Evolutionary conservation across 2,888 invertebrate genomes (phyloP).

Genomic region (Oligia fasciuncula): DNA sequence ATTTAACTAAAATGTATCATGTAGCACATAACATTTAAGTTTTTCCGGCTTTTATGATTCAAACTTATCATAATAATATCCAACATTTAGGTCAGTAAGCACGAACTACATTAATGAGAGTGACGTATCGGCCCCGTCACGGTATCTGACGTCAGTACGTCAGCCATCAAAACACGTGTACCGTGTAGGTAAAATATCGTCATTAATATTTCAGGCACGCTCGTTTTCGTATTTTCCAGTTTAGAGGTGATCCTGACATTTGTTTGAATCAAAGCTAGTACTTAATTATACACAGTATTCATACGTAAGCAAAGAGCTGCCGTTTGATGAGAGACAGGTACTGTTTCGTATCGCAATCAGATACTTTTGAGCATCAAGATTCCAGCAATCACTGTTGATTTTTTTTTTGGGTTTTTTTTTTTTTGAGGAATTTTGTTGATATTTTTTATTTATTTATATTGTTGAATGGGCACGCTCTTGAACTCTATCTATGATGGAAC

Average conservation of each 20-base stretch:
- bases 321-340: slow-evolving; percentile 7
- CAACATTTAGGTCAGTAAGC: slow-evolving; percentile 35
- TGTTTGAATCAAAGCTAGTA: slow-evolving; percentile 27
- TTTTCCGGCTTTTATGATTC: slow-evolving; percentile 16
- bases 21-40: not conserved
- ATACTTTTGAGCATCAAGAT: not conserved
- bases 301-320: not conserved
- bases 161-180: slow-evolving; percentile 19
- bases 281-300: slow-evolving; percentile 22
- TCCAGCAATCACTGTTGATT: not conserved
- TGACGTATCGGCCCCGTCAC: slow-evolving; percentile 43
- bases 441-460: not conserved
- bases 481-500: not conserved
- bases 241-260: slow-evolving; percentile 42
- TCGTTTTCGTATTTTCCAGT: slow-evolving; percentile 35
- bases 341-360: slow-evolving; percentile 5
- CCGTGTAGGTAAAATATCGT: slow-evolving; percentile 20
- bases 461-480: no score
- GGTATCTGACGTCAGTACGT: slow-evolving; percentile 48
- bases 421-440: not conserved
- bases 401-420: no score
- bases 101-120: slow-evolving; percentile 32
- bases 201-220: slow-evolving; percentile 36
- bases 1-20: not conserved
- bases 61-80: slow-evolving; percentile 20